Evolutionary conservation across 2,113 vertebrate species (phyloP).

Genomic region (Nycticebus coucang): DNA sequence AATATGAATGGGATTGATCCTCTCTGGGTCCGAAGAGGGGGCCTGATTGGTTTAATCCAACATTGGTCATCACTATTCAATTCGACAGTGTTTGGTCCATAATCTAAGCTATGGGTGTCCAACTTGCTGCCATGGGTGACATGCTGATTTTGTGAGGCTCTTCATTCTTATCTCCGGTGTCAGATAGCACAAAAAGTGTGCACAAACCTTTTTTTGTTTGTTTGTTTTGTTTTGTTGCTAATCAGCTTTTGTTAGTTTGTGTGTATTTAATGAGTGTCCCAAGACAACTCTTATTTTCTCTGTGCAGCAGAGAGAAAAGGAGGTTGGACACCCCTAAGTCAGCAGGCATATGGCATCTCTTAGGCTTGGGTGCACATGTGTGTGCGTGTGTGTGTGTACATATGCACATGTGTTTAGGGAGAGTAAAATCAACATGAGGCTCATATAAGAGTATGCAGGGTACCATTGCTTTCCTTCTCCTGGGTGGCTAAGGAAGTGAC

Average conservation of each 20-base stretch:
- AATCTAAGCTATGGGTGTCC: neutral
- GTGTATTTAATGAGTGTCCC: no score
- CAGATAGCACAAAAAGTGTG: no score
- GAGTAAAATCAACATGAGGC: neutral
- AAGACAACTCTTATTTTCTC: no score
- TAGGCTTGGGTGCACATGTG: neutral
- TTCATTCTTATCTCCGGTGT: no score
- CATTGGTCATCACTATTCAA: neutral
- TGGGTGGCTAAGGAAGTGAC: neutral
- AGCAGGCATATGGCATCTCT: neutral
- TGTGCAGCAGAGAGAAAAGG: no score
- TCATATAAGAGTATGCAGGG: neutral
- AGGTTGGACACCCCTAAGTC: neutral
- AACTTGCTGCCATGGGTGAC: no score
- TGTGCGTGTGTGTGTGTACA: no score
- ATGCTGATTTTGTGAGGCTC: no score
- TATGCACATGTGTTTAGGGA: neutral
- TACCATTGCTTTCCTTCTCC: neutral
- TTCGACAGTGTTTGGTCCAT: neutral
- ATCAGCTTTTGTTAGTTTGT: no score
- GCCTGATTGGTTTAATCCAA: neutral
- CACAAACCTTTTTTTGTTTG: no score
- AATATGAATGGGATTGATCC: neutral
- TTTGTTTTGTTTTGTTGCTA: no score
- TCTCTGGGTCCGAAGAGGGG: neutral